Evolutionary conservation across 2,888 invertebrate species (phyloP), one percentile per base, ranked within the genome.

Genomic region (Pterostichus madidus): DNA sequence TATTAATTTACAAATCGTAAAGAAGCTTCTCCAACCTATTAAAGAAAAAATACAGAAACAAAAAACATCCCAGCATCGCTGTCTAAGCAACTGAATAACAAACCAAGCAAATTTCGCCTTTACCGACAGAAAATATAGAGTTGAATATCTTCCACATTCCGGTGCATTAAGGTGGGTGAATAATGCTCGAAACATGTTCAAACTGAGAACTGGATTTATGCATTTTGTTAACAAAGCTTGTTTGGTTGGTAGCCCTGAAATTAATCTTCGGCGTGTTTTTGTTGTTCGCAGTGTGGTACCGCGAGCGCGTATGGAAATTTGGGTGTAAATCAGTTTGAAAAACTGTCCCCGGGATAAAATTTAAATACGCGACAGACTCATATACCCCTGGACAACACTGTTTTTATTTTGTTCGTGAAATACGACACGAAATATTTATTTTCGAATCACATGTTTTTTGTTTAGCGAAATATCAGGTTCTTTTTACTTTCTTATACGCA

Each of bases 191-290:
- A 85, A 85, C 85, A 84, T 84, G 85, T 84, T 86, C 83, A 73
- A 84, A 84, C 85, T 85, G 85, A 85, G 84, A 85, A 84, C 80
- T 84, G 81, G 86, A 86, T 86, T 86, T 86, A 86, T 86, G 85
- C 84, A 84, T 83, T 84, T 85, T 84, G 83, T 84, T 73, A 71
- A 84, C 84, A 84, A 81, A 83, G 84, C 84, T 84, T 85, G 86
- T 85, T 86, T 84, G 84, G 85, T 84, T 86, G 84, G 73, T 59
- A 73, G 59, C 75, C 75, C 75, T 75, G 75, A 32, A 44, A 75
- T 75, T 75, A 75, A 73, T 81, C 75, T 75, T 59, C 17, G 44
- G 44, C 39, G 32, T 24, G 73, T 49, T 81, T 53, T 81, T 73
- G 81, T 81, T 73, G 59, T 81, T 61, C 81, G 49, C 81, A 73